phyloP scores from a whole-genome alignment of 2,888 invertebrate genomes.

The Tachina lurida region DNA sequence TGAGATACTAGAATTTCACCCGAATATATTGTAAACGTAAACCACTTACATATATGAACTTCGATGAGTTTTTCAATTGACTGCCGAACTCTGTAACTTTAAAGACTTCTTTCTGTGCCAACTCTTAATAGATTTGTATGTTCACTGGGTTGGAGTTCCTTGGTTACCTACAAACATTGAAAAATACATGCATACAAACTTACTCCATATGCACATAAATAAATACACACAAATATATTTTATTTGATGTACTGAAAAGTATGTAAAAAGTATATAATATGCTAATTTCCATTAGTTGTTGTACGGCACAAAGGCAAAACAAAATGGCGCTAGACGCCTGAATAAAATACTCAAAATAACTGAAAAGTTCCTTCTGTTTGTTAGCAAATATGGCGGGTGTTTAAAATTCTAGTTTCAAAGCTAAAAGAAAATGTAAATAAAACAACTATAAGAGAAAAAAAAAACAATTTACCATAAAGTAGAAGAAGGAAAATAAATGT shows the following conservation, averaged over 20 bases:
- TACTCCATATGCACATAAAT: background rate
- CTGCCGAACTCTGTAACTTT: too few relatives aligned
- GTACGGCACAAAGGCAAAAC: constrained; percentile 45
- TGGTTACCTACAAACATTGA: background rate
- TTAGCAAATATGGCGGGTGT: constrained; percentile 66
- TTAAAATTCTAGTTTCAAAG: constrained; percentile 47
- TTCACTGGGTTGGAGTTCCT: background rate
- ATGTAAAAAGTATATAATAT: constrained; percentile 32
- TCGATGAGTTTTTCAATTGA: too few relatives aligned
- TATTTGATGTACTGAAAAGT: background rate
- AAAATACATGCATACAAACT: background rate
- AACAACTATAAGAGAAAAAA: constrained; percentile 10
- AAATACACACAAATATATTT: background rate
- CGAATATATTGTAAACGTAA: too few relatives aligned
- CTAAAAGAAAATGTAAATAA: background rate
- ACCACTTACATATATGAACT: too few relatives aligned
- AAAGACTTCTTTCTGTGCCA: too few relatives aligned
- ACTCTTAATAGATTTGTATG: too few relatives aligned
- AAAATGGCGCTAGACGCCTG: constrained; percentile 63
- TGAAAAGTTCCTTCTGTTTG: constrained; percentile 31
- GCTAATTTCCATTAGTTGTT: constrained; percentile 43
- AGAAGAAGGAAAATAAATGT: constrained; percentile 39
- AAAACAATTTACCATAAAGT: constrained; percentile 18
- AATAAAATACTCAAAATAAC: constrained; percentile 28
- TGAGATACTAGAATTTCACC: too few relatives aligned